Base-by-base conservation (phyloP, 2,888 invertebrate species). In the Cryptops parisi region DNA sequence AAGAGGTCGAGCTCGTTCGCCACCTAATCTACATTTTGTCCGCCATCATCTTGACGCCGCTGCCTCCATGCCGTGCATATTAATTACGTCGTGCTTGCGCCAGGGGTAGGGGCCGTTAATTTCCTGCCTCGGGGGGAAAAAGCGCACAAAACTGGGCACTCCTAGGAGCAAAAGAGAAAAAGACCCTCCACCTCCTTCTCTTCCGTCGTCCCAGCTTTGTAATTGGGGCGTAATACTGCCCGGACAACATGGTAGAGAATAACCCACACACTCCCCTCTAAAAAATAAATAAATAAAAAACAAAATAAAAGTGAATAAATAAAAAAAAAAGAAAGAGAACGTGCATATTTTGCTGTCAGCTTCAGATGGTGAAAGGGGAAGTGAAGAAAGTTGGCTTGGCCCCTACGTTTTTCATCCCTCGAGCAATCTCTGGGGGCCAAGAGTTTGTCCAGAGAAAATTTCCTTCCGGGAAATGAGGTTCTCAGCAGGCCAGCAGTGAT, bases 31-130 rank as follows among this genome's bases (percentile, higher is more conserved):
- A 41, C 50, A 50, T 50, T n/a, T 33, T 41, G 50, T 50, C 50
- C 24, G 50, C 50, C 50, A 50, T 48, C 48, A 48, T 26, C 48
- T 33, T 41, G 50, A 39, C 50, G 50, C 41, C 24, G 23, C 40
- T n/a, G n/a, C n/a, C n/a, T 23, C 50, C 50, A 33, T 50, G 50
- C 50, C 50, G 50, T 50, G 50, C 50, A 50, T 50, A 50, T 50
- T 50, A 50, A 50, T 50, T 50, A 39, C 40, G 41, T 23, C 27
- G 17, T 23, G 38, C 23, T 33, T 19, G n/a, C 19, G 21, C 23
- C 24, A 33, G 22, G 50, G 41, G 50, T 40, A 41, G 43, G 26
- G 2, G 39, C 27, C 50, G 41, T 50, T 50, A 50, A 50, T 50
- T 50, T 50, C 40, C 49, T 23, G 39, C 12, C 21, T 12, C 33